A percentile compares a stretch with the other conserved stretches of the same genome.
Conservation (phyloP, 2,888 invertebrate species). For the Eupithecia centaureata region DNA sequence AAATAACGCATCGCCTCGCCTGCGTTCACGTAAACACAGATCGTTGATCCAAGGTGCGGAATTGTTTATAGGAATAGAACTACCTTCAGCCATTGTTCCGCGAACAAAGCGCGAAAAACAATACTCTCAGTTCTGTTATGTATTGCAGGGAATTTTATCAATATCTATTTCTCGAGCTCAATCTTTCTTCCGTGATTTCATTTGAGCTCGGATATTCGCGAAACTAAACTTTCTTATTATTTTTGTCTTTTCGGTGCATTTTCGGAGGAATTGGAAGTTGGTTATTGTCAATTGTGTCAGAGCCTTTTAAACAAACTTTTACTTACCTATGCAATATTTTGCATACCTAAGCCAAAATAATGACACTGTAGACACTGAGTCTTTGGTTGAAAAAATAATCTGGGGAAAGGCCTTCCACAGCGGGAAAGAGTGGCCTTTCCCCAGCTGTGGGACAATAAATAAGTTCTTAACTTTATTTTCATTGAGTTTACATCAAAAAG, state of each 20-base stretch:
- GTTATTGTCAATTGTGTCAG: too few species aligned
- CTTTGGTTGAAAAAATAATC: too few species aligned
- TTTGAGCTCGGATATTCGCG: not conserved
- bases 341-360: not conserved
- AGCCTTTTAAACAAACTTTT: too few species aligned
- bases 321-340: too few species aligned
- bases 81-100: conserved; percentile 54
- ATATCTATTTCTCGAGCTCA: conserved; percentile 41
- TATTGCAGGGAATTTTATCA: conserved; percentile 54
- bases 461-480: not conserved
- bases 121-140: conserved; percentile 49
- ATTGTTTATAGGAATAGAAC: conserved; percentile 48
- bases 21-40: not conserved
- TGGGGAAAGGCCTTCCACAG: too few species aligned
- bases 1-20: not conserved
- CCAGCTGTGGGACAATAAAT: too few species aligned
- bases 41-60: not conserved
- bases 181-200: conserved; percentile 1
- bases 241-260: not conserved
- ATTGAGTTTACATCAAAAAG: not conserved
- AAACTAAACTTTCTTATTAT: not conserved
- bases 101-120: conserved; percentile 58
- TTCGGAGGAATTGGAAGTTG: not conserved
- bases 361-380: too few species aligned
- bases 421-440: too few species aligned